phyloP scores from a whole-genome alignment of 2,888 invertebrate genomes.

The Anarsia innoxiella region DNA sequence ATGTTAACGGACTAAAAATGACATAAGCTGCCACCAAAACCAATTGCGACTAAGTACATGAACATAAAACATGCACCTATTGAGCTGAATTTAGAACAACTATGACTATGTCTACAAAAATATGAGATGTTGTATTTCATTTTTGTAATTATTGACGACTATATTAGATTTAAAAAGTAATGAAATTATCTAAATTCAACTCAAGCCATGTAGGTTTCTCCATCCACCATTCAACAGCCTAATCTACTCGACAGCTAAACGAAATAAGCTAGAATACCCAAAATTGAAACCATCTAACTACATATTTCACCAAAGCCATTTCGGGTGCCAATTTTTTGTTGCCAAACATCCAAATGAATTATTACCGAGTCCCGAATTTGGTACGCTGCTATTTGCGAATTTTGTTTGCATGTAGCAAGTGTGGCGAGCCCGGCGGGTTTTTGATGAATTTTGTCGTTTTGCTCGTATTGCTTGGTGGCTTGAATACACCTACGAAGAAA shows the following conservation, averaged over 20 bases:
- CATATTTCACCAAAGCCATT: slow-evolving; percentile 40
- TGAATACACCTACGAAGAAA: slow-evolving; percentile 68
- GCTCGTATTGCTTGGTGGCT: slow-evolving; percentile 49
- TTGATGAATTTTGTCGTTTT: slow-evolving; percentile 65
- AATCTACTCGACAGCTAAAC: neutral
- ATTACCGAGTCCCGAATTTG: slow-evolving; percentile 41
- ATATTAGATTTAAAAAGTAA: no score
- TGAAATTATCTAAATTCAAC: no score
- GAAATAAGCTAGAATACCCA: neutral
- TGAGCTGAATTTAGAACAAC: no score
- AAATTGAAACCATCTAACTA: slow-evolving; percentile 39
- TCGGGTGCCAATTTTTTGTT: slow-evolving; percentile 35
- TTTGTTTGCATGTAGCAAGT: slow-evolving; percentile 70
- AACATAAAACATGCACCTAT: no score
- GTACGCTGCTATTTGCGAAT: slow-evolving; percentile 60
- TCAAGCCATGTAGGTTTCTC: no score
- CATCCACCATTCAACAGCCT: no score
- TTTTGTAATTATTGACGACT: no score
- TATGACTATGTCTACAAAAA: no score
- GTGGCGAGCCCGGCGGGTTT: slow-evolving; percentile 64
- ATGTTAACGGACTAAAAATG: no score
- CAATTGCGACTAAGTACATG: neutral
- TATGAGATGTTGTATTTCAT: no score
- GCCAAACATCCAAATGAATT: slow-evolving; percentile 36
- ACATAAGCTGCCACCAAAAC: neutral